Evolutionary conservation across 2,797 vertebrate genomes (phyloP), one percentile per base, ranked within the genome.

Genomic region (Darevskia nairensis): DNA sequence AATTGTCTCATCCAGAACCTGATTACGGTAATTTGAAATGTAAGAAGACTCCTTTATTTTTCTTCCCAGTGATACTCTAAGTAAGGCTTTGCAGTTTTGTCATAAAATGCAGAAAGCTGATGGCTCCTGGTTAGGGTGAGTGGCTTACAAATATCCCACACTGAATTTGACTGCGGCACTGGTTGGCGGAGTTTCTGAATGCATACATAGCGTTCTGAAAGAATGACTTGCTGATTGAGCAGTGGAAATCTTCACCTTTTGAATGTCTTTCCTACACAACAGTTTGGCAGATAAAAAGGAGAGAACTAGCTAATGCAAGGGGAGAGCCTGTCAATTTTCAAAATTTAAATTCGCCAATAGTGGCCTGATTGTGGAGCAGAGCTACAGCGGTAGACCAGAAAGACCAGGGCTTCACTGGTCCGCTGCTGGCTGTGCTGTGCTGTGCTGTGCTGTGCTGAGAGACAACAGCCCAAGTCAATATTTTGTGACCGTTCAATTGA

Each of bases 41-140:
- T 35, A 35, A 35, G 35, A 35, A 35, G 35, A 35, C 35, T 35
- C 61, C 21, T 35, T 86, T 50, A 41, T 68, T 80, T 59, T 46
- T 61, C 69, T 89, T 35, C 55, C 71, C 94, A 99, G 99, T 86
- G 97, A 96, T 3, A 98, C 98, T 69, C 96, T 99, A 2, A 89
- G 89, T 84, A 95, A 94, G 19, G 98, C 97, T 2, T 96, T 99
- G 86, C 94, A 98, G 9, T 99, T 97, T 94, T 99, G 98, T 93
- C 96, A 95, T 89, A 97, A 82, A 91, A 81, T 90, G 79, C 99
- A 99, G 94, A 96, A 97, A 91, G 91, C 94, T 0, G 98, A 99
- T n/a, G 99, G 99, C 82, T 99, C 98, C 13, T 99, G 98, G 99
- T 98, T 99, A 95, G 99, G 99, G 99, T 99, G 93, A 95, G 98